Conservation (phyloP, 2,888 invertebrate genomes). For the Parnassius glacialis region DNA sequence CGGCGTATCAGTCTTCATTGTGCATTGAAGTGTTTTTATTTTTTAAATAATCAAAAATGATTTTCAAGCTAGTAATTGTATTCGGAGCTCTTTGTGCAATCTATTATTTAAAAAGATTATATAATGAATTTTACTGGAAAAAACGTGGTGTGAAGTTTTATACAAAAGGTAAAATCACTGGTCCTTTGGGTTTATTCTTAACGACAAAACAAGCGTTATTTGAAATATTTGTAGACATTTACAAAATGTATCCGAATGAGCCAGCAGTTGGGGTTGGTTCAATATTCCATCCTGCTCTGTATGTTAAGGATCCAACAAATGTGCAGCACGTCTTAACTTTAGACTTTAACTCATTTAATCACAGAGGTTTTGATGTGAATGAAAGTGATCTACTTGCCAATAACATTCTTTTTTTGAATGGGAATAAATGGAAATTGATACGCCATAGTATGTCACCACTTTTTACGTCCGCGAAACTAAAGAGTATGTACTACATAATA, state of each 20-base stretch:
- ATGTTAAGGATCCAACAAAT: conserved; percentile 10
- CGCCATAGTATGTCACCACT: conserved; percentile 38
- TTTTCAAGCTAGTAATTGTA: conserved; percentile 35
- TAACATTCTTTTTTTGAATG: conserved; percentile 32
- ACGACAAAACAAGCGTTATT: conserved; percentile 6
- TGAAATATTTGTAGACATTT: conserved; percentile 13
- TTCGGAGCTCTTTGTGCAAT: conserved; percentile 13
- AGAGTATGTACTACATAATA: conserved; percentile 47
- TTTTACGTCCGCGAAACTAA: conserved; percentile 44
- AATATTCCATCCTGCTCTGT: conserved; percentile 8
- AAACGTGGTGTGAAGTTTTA: conserved; percentile 16
- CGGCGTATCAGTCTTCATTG: too few species aligned
- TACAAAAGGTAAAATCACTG: conserved; percentile 10
- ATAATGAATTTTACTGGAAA: conserved; percentile 23
- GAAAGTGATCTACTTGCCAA: conserved; percentile 26
- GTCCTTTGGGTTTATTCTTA: conserved; percentile 10
- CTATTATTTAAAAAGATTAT: conserved; percentile 25
- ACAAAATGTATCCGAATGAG: conserved; percentile 15
- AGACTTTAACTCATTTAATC: conserved; percentile 15
- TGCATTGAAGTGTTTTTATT: not conserved
- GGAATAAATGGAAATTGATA: conserved; percentile 35
- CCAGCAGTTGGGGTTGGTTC: conserved; percentile 13
- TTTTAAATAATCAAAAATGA: conserved; percentile 8
- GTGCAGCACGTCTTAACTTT: conserved; percentile 10
- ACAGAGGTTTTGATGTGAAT: conserved; percentile 15